Evolutionary conservation across 2,113 vertebrate genomes (phyloP), one percentile per base, ranked within the genome.

Genomic region (Deroptyus accipitrinus): DNA sequence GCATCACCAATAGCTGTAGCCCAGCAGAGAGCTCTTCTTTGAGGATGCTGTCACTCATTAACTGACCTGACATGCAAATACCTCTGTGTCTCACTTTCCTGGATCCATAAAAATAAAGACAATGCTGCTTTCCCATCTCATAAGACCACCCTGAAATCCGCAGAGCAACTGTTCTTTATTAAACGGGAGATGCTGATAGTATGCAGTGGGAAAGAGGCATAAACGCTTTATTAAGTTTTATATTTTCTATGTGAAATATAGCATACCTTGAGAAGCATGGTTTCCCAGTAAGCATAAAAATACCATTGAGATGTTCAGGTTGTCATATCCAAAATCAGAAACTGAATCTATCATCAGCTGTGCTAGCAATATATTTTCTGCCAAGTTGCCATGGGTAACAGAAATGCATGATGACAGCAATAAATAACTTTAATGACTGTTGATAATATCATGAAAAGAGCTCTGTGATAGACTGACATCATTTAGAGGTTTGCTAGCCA

Each of bases 381-480:
- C 94, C 92, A 96, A 96, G 92, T 94, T 97, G 76, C 93, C 94
- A 92, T 31, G 79, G 59, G 88, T 96, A 79, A 88, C 96, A 97
- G 95, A 97, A 96, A 93, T 90, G 77, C 52, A 86, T 95, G 94
- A 97, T 96, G 95, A 97, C 90, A 96, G 97, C 95, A 97, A 97
- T 98, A 98, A 97, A 97, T 97, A 97, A 96, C 63, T 91, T 48
- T 94, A 93, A 96, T 88, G 90, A 94, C 95, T 96, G 69, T 90
- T 92, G 94, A 90, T 97, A 97, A 89, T 96, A 96, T 97, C 62
- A 90, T 90, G 81, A 77, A 83, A 92, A 92, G 91, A 78, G 19
- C 41, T 94, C 72, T 86, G 90, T 96, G 85, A 96, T 96, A 90
- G 39, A 44, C 42, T 93, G 85, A 96, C 92, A 97, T 96, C 88